Conservation (phyloP, 2,113 vertebrate species). For the Trinectes maculatus region DNA sequence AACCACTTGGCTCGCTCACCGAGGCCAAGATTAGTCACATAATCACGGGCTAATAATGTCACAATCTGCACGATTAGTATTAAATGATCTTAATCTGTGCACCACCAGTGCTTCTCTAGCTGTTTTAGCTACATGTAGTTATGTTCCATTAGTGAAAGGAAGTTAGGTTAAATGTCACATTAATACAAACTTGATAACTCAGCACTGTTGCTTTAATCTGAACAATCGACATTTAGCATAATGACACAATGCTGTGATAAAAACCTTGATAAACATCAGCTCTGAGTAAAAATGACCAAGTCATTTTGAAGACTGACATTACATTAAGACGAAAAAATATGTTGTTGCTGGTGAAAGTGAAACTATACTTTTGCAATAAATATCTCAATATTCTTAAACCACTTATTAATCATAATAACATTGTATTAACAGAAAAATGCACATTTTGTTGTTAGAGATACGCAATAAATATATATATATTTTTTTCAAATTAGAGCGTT, state of each 20-base stretch:
- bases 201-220: constrained; percentile 21
- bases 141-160: not conserved
- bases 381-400: no score
- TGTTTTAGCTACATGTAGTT: constrained; percentile 15
- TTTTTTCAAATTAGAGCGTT: no score
- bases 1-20: constrained; percentile 55
- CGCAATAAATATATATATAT: no score
- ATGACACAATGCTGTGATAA: constrained; percentile 27
- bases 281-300: constrained; percentile 22
- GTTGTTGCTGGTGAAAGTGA: no score
- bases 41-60: constrained; percentile 71
- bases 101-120: constrained; percentile 14
- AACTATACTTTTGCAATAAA: no score
- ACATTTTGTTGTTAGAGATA: no score
- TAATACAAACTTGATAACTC: constrained; percentile 1
- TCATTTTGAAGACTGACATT: constrained; percentile 12
- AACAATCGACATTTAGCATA: constrained; percentile 1
- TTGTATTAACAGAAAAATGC: not conserved
- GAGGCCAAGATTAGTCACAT: constrained; percentile 66
- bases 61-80: constrained; percentile 64
- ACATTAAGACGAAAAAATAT: no score
- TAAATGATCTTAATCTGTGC: constrained; percentile 62
- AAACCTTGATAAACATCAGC: constrained; percentile 40
- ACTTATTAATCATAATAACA: no score
- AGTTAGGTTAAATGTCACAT: constrained; percentile 10